Evolutionary conservation across 2,797 vertebrate species (phyloP), one percentile per base, ranked within the genome.

Genomic region (Leptodactylus fallax): DNA sequence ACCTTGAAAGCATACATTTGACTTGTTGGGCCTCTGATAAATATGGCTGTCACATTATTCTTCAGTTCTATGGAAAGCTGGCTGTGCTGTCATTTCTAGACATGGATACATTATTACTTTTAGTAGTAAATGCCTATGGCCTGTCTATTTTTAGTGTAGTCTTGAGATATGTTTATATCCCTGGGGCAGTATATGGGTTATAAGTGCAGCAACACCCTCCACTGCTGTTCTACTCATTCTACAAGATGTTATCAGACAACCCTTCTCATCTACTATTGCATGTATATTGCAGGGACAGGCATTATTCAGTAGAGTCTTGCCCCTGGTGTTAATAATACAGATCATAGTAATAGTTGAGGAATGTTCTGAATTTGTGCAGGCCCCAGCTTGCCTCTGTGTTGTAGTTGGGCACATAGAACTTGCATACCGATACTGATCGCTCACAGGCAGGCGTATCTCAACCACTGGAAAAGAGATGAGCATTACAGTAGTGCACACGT

Each of bases 321-420:
- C 84, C 78, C 79, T 71, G 88, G 84, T 86, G 60, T 58, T 86
- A 86, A 86, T 86, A 89, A 86, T 89, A 79, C 63, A 83, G 69
- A 71, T 89, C 58, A 83, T 86, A 78, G 88, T 89, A 89, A 89
- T 86, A 89, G 79, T 76, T 86, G 88, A 83, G 84, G 88, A 89
- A 89, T 89, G 88, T 71, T 89, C 71, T 82, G 88, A 89, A 89
- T 89, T 63, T 83, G n/a, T 27, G 61, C 88, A 86, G 84, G 88
- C 49, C 84, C 19, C 7, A 12, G 60, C 88, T 77, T 86, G 88
- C 53, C 60, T n/a, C 14, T 11, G 49, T 47, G 51, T 81, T 86
- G 61, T 78, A 49, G 53, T 71, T 61, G 84, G 87, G 83, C 83
- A 89, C 51, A 81, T 56, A 77, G n/a, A 81, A 23, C 65, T 16